Conservation (phyloP, 2,888 invertebrate genomes). For the Agrypnus murinus region DNA sequence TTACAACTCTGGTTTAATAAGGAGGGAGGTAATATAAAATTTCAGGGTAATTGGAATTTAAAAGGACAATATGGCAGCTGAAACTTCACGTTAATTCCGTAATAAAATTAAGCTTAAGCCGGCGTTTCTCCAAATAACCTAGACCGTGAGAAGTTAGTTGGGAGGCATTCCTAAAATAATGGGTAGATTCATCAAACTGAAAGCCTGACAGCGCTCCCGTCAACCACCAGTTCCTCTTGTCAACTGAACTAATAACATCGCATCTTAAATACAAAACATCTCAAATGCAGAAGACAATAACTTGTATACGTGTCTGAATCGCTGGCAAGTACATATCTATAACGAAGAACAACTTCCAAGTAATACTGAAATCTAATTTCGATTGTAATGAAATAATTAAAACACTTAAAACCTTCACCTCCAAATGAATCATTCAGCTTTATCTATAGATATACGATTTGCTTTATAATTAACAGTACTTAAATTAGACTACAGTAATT, state of each 20-base stretch:
- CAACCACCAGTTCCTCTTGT: conserved; percentile 46
- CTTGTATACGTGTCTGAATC: background rate
- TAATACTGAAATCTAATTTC: conserved; percentile 2
- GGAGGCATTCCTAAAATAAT: conserved; percentile 46
- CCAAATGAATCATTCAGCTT: background rate
- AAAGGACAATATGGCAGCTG: conserved; percentile 42
- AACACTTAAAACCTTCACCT: background rate
- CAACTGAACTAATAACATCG: conserved; percentile 46
- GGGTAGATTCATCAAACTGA: conserved; percentile 46
- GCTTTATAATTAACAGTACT: conserved; percentile 8
- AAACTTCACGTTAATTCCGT: conserved; percentile 41
- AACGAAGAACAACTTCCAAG: background rate
- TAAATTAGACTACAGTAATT: conserved; percentile 5
- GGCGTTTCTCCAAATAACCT: conserved; percentile 43
- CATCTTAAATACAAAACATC: conserved; percentile 47
- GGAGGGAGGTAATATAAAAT: conserved; percentile 45
- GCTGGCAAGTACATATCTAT: background rate
- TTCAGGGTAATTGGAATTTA: conserved; percentile 44
- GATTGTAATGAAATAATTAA: conserved; percentile 4
- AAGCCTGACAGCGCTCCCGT: conserved; percentile 43
- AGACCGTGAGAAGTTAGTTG: conserved; percentile 34
- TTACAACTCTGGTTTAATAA: conserved; percentile 39
- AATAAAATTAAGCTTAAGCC: conserved; percentile 45
- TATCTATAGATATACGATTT: background rate
- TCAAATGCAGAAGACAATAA: conserved; percentile 25